Evolutionary conservation across 2,888 invertebrate genomes (phyloP).

Genomic region (Colletes collaris): DNA sequence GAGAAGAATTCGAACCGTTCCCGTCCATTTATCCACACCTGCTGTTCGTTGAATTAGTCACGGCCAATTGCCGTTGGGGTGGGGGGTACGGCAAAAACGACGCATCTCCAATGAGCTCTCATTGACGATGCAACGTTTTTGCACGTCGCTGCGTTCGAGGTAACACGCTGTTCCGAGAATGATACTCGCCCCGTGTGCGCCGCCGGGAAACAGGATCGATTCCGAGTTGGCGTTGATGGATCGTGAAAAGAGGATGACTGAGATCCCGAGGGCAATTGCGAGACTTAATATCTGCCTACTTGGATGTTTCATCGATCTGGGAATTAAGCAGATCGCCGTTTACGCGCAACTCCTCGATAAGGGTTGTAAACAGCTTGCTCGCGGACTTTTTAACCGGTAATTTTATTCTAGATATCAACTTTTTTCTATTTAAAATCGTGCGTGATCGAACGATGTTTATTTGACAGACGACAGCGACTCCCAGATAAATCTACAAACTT

Average conservation of each 20-base stretch:
- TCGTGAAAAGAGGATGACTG: constrained; percentile 21
- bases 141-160: constrained; percentile 60
- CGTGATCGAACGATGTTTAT: too few species aligned
- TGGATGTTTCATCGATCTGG: too few species aligned
- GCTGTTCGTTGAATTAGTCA: constrained; percentile 60
- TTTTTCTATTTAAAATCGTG: too few species aligned
- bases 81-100: constrained; percentile 52
- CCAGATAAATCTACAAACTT: too few species aligned
- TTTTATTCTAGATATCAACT: too few species aligned
- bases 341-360: neutral
- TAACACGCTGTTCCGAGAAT: constrained; percentile 62
- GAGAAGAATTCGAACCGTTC: constrained; percentile 54
- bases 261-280: constrained; percentile 25
- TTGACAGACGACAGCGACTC: too few species aligned
- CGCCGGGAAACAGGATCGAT: constrained; percentile 47
- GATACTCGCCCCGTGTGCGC: constrained; percentile 23
- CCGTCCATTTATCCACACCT: constrained; percentile 63
- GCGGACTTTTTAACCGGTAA: too few species aligned
- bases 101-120: constrained; percentile 63
- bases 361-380: neutral
- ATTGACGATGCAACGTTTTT: constrained; percentile 70
- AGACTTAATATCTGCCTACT: neutral
- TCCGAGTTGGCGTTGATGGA: constrained; percentile 32
- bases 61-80: constrained; percentile 55
- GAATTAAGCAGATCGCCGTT: neutral